Base-by-base conservation (phyloP, 2,113 vertebrate genomes). In the Anolis carolinensis region DNA sequence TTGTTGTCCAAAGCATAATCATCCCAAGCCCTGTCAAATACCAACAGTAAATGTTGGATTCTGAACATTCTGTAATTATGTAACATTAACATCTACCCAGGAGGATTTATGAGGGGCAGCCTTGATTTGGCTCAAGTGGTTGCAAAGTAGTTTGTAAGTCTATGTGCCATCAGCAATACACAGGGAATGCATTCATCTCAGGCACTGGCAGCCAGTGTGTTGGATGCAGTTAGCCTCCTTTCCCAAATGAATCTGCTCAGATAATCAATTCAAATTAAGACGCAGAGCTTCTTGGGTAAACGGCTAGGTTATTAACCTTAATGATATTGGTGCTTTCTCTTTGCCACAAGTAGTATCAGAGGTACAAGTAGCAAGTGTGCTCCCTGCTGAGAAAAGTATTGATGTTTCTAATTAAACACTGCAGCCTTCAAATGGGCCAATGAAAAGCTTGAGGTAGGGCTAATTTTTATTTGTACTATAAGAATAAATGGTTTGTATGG, bases 381-480 rank as follows among this genome's bases (percentile, higher is more conserved):
- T 89, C 91, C 89, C 86, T 34, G 82, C 74, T 85, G 70, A 90
- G 48, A 93, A 92, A 91, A 30, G 1, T 81, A 91, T 87, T 89
- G 77, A 90, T 78, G 73, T 62, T 16, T 2, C 0, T 70, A 94
- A 55, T 91, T 87, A 92, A 92, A 87, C 82, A 89, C 59, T 83
- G 80, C 65, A 88, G 88, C 23, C 48, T 73, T 25, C 70, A 74
- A 87, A 32, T 67, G 73, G 32, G 71, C 63, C 4, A 32, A 63
- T 79, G 85, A 77, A 10, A 62, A 85, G n/a, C 5, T 87, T 39
- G 36, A 21, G 78, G 81, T n/a, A 16, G 83, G 52, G 18, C 39
- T 86, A 32, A 82, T 79, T 78, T 91, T 86, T n/a, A 50, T 63
- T 27, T 16, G 48, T 1, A 18, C 3, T 62, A 6, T 44, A 67